Evolutionary conservation across 2,888 invertebrate genomes (phyloP), one percentile per base, ranked within the genome.

Genomic region (Dasysyrphus tricinctus): DNA sequence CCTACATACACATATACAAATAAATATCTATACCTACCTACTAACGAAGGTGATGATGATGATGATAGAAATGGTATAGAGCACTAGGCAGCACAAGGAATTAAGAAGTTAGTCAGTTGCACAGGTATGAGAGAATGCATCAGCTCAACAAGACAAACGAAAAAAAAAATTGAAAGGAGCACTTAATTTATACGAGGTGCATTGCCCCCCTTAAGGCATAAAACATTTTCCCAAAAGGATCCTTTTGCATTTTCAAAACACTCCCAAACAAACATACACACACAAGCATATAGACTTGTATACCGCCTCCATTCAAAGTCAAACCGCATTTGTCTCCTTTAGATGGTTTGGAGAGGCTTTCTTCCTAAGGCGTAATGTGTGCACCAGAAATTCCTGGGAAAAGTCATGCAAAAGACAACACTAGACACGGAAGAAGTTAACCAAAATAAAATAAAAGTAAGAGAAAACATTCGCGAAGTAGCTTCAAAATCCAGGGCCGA

Each of bases 161-260:
- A 65, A 44, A 19, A 12, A 59, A 37, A 39, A 42, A 61, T 73
- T 77, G 80, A 85, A 85, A 80, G 84, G 47, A 80, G 56, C 73
- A 77, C 80, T 85, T 80, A 85, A 80, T 85, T 85, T 77, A 69
- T 54, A 69, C 80, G 42, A 69, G 80, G 80, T 77, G 69, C 80
- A 85, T 73, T 77, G 73, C 73, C 69, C 54, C 44, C 76, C 76
- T 57, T 44, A 56, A 69, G 80, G 80, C 77, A 69, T 42, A 59
- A 19, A 39, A 34, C 51, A 56, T 78, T 73, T 78, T 78, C 54
- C 61, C 42, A 44, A 81, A 44, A 57, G 72, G 65, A 65, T 63
- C 70, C 80, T 70, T 69, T 37, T 61, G 44, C 42, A 37, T 69
- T 69, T 56, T 75, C 59, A 14, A 61, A 61, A 61, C 34, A 44